Evolutionary conservation across 2,888 invertebrate species (phyloP).

Genomic region (Nematopogon swammerdamellus): DNA sequence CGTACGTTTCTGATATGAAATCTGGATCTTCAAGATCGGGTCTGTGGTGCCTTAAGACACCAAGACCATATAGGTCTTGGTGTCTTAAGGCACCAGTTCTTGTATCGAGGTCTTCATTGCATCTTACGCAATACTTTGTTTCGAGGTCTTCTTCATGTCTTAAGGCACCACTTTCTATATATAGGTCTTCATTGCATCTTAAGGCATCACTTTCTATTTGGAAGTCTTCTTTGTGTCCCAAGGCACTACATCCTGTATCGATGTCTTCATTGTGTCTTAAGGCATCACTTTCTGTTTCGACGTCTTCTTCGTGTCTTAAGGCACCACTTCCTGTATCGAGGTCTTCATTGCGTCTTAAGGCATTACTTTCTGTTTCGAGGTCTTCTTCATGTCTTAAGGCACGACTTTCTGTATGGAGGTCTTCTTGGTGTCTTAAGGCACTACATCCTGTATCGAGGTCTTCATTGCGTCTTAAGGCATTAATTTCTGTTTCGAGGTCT

Average conservation of each 20-base stretch:
- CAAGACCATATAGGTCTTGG: not conserved
- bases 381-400: not conserved
- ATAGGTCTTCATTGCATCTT: not conserved
- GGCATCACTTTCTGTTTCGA: not conserved
- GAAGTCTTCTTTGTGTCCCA: not conserved
- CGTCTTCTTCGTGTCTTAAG: slow-evolving; percentile 1
- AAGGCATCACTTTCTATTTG: not conserved
- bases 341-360: not conserved
- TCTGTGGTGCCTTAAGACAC: not conserved
- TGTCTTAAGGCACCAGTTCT: slow-evolving; percentile 1
- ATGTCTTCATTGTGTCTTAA: not conserved
- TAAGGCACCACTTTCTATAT: too few species aligned
- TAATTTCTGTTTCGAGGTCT: not conserved
- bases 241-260: not conserved
- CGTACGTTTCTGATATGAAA: not conserved
- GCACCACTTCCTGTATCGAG: slow-evolving; percentile 1
- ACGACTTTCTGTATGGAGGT: not conserved
- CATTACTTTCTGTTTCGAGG: not conserved
- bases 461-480: too few species aligned
- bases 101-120: not conserved
- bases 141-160: not conserved
- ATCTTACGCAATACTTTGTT: not conserved
- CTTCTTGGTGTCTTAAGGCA: not conserved
- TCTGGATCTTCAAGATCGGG: slow-evolving; percentile 3
- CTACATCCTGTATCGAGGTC: not conserved